A percentile compares a stretch with the other conserved stretches of the same genome.
Conservation (phyloP, 2,797 vertebrate species). For the Neosilurus hyrtlii region DNA sequence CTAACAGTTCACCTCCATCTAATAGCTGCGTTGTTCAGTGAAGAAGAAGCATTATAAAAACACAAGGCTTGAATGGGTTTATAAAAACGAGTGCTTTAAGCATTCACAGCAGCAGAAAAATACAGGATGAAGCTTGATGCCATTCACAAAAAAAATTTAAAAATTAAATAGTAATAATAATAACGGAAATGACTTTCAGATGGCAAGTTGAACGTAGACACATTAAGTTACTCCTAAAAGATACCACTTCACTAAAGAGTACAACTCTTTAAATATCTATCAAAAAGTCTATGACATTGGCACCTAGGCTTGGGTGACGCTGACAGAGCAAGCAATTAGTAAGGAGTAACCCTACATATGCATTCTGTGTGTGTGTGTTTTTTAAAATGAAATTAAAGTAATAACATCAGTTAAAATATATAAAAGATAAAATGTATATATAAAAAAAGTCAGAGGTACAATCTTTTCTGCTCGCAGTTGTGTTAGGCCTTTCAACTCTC, state of each 20-base stretch:
- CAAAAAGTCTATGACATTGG: conserved; percentile 31
- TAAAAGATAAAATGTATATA: background rate
- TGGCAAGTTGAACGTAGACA: conserved; percentile 45
- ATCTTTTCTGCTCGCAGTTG: conserved; percentile 30
- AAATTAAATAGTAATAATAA: background rate
- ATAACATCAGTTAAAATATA: conserved; percentile 16
- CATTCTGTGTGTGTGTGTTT: background rate
- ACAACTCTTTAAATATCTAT: conserved; percentile 56
- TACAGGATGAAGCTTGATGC: background rate
- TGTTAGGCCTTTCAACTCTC: conserved; percentile 12
- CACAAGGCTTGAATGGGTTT: conserved; percentile 33
- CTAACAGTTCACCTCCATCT: conserved; percentile 23
- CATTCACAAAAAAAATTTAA: conserved; percentile 21
- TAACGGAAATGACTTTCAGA: conserved; percentile 7
- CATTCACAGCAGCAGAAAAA: conserved; percentile 49
- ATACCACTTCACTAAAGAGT: conserved; percentile 77
- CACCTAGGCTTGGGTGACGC: conserved; percentile 24
- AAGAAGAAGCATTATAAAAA: conserved; percentile 9
- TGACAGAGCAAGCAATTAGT: conserved; percentile 19
- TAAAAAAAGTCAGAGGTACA: conserved; percentile 13
- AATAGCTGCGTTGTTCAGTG: background rate
- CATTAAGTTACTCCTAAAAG: conserved; percentile 70
- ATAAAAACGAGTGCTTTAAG: conserved; percentile 39
- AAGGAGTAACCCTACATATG: conserved; percentile 14
- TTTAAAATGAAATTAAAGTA: background rate